Percentiles rank a stretch among this genome's conserved stretches.
Evolutionary conservation across 2,888 invertebrate genomes (phyloP).

Genomic region (Oligia latruncula): DNA sequence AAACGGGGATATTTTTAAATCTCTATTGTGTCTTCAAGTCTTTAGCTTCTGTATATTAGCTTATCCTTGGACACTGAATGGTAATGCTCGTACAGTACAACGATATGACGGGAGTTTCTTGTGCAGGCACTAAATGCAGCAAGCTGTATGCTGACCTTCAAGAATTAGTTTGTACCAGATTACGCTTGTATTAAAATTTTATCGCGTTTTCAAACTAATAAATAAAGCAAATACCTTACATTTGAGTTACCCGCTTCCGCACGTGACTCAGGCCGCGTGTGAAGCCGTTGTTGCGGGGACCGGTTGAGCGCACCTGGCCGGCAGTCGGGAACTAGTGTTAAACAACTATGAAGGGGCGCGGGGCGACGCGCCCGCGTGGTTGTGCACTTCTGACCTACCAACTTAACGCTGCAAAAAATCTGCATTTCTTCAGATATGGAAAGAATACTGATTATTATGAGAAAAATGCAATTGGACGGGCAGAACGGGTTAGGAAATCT

Average conservation of each 20-base stretch:
- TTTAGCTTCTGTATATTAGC: neutral
- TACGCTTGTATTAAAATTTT: neutral
- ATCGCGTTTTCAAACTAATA: neutral
- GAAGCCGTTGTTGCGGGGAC: slow-evolving; percentile 28
- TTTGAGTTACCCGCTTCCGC: slow-evolving; percentile 29
- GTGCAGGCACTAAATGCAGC: neutral
- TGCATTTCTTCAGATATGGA: neutral
- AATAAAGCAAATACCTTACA: neutral
- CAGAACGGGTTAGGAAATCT: too few species aligned
- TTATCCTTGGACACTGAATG: neutral
- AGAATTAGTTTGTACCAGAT: neutral
- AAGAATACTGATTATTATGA: neutral
- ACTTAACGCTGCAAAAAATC: neutral
- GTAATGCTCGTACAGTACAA: neutral
- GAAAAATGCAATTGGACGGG: neutral
- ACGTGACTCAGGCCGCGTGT: neutral
- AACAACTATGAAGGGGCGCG: slow-evolving; percentile 44
- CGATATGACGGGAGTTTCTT: neutral
- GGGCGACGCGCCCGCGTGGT: neutral
- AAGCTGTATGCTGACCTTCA: neutral
- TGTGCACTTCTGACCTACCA: neutral
- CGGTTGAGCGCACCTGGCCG: slow-evolving; percentile 56
- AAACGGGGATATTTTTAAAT: neutral
- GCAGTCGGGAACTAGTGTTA: slow-evolving; percentile 55
- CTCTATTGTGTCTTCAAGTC: neutral